phyloP scores from a whole-genome alignment of 2,888 invertebrate genomes.

The Lepidocyrtoides sp. region DNA sequence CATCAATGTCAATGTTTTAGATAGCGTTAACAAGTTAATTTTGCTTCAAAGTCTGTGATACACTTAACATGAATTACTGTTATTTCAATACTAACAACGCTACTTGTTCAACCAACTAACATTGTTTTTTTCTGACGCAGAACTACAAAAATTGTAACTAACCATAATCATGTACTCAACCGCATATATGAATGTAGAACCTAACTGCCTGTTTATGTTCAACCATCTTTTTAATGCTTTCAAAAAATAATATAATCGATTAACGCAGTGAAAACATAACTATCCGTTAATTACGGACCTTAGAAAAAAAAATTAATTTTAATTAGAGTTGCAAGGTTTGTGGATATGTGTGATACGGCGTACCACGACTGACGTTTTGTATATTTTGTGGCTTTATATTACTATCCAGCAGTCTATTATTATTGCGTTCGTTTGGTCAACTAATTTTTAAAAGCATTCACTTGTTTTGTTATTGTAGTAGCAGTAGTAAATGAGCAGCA shows the following conservation, averaged over 20 bases:
- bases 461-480: too few relatives aligned
- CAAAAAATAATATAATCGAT: background rate
- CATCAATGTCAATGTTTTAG: too few relatives aligned
- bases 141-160: background rate
- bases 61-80: background rate
- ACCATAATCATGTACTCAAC: background rate
- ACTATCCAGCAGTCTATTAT: too few relatives aligned
- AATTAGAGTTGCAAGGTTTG: too few relatives aligned
- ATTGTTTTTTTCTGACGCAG: background rate
- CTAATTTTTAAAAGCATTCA: too few relatives aligned
- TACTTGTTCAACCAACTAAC: slow-evolving; percentile 2
- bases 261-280: too few relatives aligned
- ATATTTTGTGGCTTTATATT: background rate
- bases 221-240: background rate
- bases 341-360: too few relatives aligned
- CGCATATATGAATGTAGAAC: background rate
- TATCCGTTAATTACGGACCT: too few relatives aligned
- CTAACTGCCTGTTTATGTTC: too few relatives aligned
- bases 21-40: background rate
- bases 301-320: too few relatives aligned
- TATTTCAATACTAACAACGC: background rate
- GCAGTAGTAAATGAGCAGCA: background rate
- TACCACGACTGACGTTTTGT: background rate
- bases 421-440: too few relatives aligned
- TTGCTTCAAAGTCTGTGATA: slow-evolving; percentile 45